Conservation (phyloP, 2,113 vertebrate species). For the Misgurnus mizolepis region DNA sequence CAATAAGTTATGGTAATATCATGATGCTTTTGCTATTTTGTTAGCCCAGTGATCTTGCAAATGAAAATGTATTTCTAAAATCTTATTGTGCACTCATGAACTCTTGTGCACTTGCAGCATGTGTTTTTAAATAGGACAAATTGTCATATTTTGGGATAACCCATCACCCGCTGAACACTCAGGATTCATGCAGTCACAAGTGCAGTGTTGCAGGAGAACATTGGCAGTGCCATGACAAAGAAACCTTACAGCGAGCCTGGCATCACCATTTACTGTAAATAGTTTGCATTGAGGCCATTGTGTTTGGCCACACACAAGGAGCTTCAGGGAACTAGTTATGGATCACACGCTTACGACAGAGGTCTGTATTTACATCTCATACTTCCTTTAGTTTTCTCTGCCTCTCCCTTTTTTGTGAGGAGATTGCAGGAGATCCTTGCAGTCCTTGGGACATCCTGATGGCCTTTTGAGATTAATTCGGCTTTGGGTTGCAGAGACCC, state of each 20-base stretch:
- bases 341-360: slow-evolving; percentile 8
- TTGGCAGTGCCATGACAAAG: slow-evolving; percentile 13
- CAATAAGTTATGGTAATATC: too few species aligned
- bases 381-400: background rate
- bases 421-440: background rate
- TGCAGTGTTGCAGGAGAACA: background rate
- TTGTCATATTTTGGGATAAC: background rate
- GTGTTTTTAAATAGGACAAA: slow-evolving; percentile 18
- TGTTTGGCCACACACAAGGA: slow-evolving; percentile 37
- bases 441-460: too few species aligned
- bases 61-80: background rate
- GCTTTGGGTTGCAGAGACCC: background rate
- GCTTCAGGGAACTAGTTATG: background rate
- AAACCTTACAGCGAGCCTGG: background rate
- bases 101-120: background rate
- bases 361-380: slow-evolving; percentile 1
- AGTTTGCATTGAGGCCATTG: background rate
- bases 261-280: slow-evolving; percentile 26
- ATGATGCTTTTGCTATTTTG: background rate
- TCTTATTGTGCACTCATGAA: background rate
- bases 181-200: background rate
- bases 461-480: too few species aligned
- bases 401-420: background rate
- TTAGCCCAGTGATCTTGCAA: too few species aligned
- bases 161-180: background rate